A percentile compares a stretch with the other conserved stretches of the same genome.
These are phyloP conservation scores for Podargus strigoides DNA, from an alignment of 2,797 vertebrate species.

Conservation along the genomic window DNA sequence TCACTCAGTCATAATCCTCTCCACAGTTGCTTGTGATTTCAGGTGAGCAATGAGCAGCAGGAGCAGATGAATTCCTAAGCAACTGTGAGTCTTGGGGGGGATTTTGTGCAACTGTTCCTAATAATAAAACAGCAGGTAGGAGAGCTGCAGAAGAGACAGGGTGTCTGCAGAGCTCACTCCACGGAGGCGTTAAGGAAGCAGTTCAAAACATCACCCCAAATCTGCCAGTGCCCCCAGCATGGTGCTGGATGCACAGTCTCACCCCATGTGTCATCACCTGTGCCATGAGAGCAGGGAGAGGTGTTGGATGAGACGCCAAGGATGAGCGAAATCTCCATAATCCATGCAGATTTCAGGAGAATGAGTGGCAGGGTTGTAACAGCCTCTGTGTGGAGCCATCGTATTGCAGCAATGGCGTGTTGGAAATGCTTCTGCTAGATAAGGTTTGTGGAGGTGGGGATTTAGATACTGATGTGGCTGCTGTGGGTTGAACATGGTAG, in stretches of 20 bases:
- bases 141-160: neutral
- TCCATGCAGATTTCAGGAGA: neutral
- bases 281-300: neutral
- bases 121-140: constrained; percentile 44
- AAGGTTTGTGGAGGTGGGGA: neutral
- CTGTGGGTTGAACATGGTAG: neutral
- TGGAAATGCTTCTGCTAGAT: constrained; percentile 4
- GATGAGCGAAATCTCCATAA: neutral
- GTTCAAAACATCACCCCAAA: neutral
- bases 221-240: neutral
- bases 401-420: neutral
- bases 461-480: neutral
- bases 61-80: constrained; percentile 61
- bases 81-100: constrained; percentile 12
- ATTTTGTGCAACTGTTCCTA: neutral
- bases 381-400: neutral
- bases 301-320: neutral
- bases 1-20: constrained; percentile 63
- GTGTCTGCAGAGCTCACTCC: neutral
- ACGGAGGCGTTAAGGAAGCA: neutral
- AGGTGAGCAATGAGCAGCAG: constrained; percentile 54
- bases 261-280: neutral
- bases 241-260: neutral
- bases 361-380: fast-evolving
- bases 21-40: constrained; percentile 53